Conservation (phyloP, 2,888 invertebrate species). For the Clitarchus hookeri region DNA sequence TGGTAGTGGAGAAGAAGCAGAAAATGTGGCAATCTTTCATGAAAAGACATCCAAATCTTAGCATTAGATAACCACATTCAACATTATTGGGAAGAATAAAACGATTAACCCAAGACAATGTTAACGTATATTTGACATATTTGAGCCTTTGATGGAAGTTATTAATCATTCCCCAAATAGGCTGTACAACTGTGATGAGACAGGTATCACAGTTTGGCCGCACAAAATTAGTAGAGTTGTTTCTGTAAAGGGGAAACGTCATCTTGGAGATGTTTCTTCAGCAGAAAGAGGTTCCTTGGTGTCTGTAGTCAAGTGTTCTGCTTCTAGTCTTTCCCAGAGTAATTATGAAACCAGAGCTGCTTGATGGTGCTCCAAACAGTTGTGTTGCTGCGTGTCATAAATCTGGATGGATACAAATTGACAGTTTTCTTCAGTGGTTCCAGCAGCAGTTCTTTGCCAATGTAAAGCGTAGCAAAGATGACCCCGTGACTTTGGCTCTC, state of each 20-base stretch:
- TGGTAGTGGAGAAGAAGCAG: background rate
- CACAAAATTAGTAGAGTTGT: background rate
- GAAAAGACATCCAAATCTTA: background rate
- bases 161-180: background rate
- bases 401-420: constrained; percentile 49
- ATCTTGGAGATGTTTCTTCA: background rate
- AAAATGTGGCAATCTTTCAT: background rate
- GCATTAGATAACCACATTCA: background rate
- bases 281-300: constrained; percentile 45
- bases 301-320: constrained; percentile 45
- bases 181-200: constrained; percentile 3
- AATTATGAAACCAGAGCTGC: constrained; percentile 26
- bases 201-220: background rate
- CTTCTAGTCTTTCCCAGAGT: constrained; percentile 16
- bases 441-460: constrained; percentile 41
- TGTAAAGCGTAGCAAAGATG: constrained; percentile 45
- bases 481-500: constrained; percentile 45
- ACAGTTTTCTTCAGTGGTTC: constrained; percentile 49
- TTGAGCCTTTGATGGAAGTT: background rate
- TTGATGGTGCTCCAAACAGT: constrained; percentile 48
- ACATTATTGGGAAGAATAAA: background rate
- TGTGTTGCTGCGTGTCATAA: constrained; percentile 46
- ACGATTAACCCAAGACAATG: background rate
- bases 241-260: background rate
- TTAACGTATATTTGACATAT: background rate